Percentiles rank a stretch among this genome's conserved stretches.
Conservation (phyloP, 2,113 vertebrate genomes). For the Nothocercus julius region DNA sequence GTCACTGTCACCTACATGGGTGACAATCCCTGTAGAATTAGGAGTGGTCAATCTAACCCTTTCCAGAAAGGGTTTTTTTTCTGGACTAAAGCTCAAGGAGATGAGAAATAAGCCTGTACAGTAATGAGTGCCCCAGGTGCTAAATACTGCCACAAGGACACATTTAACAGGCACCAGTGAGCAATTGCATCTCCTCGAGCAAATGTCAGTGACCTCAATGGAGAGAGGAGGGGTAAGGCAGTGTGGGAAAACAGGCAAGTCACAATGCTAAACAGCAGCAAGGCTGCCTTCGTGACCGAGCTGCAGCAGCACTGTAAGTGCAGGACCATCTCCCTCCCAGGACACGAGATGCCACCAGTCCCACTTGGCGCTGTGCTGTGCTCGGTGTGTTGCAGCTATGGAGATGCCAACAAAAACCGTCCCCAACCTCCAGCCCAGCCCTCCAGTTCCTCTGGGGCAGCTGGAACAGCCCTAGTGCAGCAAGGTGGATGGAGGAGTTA, state of each 20-base stretch:
- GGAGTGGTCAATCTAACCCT: neutral
- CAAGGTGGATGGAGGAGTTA: rapidly evolving
- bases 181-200: rapidly evolving
- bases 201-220: rapidly evolving
- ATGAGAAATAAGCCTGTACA: rapidly evolving
- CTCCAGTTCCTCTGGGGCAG: rapidly evolving
- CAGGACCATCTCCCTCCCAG: neutral
- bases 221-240: neutral
- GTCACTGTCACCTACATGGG: rapidly evolving
- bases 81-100: neutral
- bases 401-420: neutral
- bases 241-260: rapidly evolving
- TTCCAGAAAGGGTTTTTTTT: neutral
- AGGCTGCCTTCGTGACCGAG: rapidly evolving
- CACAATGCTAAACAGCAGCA: too few relatives aligned
- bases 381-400: neutral
- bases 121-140: rapidly evolving
- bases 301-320: rapidly evolving
- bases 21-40: too few relatives aligned
- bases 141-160: rapidly evolving
- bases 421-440: neutral
- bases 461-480: neutral
- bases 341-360: rapidly evolving
- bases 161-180: too few relatives aligned
- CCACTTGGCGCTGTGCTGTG: neutral